Conservation (phyloP, 2,888 invertebrate species). For the Gymnocheta viridis region DNA sequence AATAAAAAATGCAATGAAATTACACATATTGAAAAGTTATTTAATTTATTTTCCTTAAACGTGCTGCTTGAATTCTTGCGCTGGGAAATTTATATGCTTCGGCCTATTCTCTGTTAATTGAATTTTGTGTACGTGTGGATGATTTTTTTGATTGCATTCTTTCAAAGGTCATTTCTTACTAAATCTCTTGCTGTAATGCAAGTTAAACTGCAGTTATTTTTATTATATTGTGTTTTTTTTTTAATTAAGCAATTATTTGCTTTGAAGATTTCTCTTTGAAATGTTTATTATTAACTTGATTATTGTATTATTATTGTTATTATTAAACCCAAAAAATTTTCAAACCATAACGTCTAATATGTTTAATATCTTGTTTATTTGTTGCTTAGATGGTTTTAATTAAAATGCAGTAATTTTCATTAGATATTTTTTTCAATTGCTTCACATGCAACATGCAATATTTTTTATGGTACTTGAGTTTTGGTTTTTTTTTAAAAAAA, state of each 20-base stretch:
- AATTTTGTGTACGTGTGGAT: constrained; percentile 63
- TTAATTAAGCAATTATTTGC: constrained; percentile 55
- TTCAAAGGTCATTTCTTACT: neutral
- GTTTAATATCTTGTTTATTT: constrained; percentile 7
- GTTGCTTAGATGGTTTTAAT: neutral
- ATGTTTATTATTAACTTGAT: neutral
- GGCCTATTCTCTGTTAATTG: constrained; percentile 37
- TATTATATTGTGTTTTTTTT: neutral
- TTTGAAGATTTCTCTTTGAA: constrained; percentile 43
- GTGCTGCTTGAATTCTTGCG: neutral
- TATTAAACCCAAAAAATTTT: constrained; percentile 49
- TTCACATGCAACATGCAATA: constrained; percentile 66
- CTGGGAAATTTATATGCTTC: neutral
- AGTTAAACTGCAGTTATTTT: constrained; percentile 16
- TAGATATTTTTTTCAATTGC: neutral
- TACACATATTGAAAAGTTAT: neutral
- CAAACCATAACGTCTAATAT: constrained; percentile 54
- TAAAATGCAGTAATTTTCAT: constrained; percentile 1
- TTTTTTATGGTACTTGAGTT: constrained; percentile 61
- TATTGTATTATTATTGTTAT: constrained; percentile 9
- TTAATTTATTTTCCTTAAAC: neutral
- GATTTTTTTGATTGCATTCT: constrained; percentile 39
- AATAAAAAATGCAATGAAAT: neutral
- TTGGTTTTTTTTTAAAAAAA: constrained; percentile 25
- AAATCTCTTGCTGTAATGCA: neutral